phyloP scores from a whole-genome alignment of 2,888 invertebrate genomes.

The Tillus elongatus region DNA sequence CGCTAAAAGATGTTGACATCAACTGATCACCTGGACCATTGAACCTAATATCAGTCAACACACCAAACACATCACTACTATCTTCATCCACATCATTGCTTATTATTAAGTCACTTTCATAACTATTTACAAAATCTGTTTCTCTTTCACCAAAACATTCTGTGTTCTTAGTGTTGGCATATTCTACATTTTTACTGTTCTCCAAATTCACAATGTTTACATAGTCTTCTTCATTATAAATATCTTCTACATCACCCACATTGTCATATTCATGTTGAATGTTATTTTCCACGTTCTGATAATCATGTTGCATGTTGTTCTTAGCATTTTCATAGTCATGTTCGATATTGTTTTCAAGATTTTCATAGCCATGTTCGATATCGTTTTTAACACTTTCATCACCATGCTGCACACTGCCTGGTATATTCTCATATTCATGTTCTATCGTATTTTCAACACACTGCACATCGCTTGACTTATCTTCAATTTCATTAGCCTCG shows the following conservation, averaged over 20 bases:
- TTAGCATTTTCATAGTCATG: slow-evolving; percentile 13
- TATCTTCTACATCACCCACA: slow-evolving; percentile 15
- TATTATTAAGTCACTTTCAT: slow-evolving; percentile 25
- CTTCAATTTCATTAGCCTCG: too few species aligned
- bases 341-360: slow-evolving; percentile 18
- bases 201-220: slow-evolving; percentile 29
- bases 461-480: too few species aligned
- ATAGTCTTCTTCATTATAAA: slow-evolving; percentile 29
- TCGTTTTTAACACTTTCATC: not conserved
- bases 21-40: slow-evolving; percentile 39
- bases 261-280: slow-evolving; percentile 13
- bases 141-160: not conserved
- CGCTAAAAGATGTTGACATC: slow-evolving; percentile 45
- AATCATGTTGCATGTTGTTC: slow-evolving; percentile 8
- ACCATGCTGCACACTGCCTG: not conserved
- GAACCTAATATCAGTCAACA: slow-evolving; percentile 40
- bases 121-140: slow-evolving; percentile 19
- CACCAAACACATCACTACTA: slow-evolving; percentile 31
- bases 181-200: slow-evolving; percentile 20
- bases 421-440: not conserved
- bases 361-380: slow-evolving; percentile 9
- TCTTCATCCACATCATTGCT: slow-evolving; percentile 19
- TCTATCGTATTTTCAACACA: not conserved
- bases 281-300: slow-evolving; percentile 18
- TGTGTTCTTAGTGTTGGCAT: slow-evolving; percentile 14